phyloP scores from a whole-genome alignment of 1,140 invertebrate genomes.

The Xylocopa sonorina region DNA sequence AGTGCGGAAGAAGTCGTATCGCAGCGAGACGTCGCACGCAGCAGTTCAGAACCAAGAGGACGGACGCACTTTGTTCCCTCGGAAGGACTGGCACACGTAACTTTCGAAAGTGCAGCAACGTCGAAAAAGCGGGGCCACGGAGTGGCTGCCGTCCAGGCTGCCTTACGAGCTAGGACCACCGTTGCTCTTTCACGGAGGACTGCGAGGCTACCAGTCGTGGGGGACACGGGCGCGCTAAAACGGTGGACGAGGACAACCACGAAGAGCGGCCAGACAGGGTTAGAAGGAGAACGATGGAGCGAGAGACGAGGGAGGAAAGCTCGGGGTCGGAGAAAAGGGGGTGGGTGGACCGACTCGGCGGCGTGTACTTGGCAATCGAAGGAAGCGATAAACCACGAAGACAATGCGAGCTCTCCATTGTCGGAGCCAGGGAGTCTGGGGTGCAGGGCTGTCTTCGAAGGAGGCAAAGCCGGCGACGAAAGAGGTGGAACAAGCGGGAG shows the following conservation, averaged over 20 bases:
- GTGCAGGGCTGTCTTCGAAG: slow-evolving; percentile 55
- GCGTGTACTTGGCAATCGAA: slow-evolving; percentile 77
- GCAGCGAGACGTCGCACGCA: not conserved
- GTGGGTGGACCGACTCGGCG: slow-evolving; percentile 57
- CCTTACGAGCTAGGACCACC: slow-evolving; percentile 32
- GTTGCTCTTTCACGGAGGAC: slow-evolving; percentile 32
- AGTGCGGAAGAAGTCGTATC: not conserved
- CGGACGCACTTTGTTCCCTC: not conserved
- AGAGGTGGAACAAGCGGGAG: slow-evolving; percentile 49
- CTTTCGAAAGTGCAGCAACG: not conserved
- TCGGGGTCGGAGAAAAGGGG: slow-evolving; percentile 28
- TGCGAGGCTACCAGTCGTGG: slow-evolving; percentile 1
- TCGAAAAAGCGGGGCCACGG: slow-evolving; percentile 19
- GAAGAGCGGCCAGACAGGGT: not conserved
- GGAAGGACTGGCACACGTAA: not conserved
- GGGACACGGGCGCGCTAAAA: not conserved
- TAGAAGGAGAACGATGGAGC: not conserved
- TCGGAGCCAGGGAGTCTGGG: slow-evolving; percentile 68
- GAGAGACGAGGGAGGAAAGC: slow-evolving; percentile 22
- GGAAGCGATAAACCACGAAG: slow-evolving; percentile 78
- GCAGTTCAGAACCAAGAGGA: no score
- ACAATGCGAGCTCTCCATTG: slow-evolving; percentile 75
- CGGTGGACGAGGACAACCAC: not conserved
- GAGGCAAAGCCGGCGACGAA: slow-evolving; percentile 35
- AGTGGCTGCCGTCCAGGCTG: slow-evolving; percentile 29